phyloP scores from a whole-genome alignment of 2,113 vertebrate species.

The Heloderma charlesbogerti region DNA sequence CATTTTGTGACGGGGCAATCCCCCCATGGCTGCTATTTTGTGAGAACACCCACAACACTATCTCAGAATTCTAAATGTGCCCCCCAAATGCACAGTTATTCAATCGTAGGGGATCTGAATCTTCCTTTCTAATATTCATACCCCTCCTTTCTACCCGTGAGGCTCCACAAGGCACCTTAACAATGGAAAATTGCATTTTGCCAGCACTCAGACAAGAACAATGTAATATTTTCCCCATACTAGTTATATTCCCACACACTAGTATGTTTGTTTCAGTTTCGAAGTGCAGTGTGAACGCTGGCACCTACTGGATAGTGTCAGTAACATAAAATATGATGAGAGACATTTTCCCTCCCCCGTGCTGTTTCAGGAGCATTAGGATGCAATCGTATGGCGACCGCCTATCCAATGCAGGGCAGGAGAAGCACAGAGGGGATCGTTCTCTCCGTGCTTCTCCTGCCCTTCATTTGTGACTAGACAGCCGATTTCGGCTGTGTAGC shows the following conservation, averaged over 20 bases:
- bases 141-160: background rate
- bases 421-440: no score
- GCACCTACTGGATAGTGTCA: background rate
- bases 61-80: no score
- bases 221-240: background rate
- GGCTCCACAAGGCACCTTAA: background rate
- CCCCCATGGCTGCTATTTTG: no score
- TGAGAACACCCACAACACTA: no score
- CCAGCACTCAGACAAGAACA: background rate
- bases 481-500: no score
- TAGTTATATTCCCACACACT: background rate
- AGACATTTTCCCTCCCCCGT: background rate
- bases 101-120: background rate
- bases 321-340: background rate
- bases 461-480: no score
- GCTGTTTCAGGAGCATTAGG: background rate
- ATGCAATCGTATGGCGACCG: no score
- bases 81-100: background rate
- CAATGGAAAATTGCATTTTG: background rate
- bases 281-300: background rate
- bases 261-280: background rate
- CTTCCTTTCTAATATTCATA: background rate
- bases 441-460: no score
- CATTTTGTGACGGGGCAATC: no score
- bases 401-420: no score